Evolutionary conservation across 1,140 invertebrate species (phyloP), one percentile per base, ranked within the genome.

Genomic region (Lepidostoma basale): DNA sequence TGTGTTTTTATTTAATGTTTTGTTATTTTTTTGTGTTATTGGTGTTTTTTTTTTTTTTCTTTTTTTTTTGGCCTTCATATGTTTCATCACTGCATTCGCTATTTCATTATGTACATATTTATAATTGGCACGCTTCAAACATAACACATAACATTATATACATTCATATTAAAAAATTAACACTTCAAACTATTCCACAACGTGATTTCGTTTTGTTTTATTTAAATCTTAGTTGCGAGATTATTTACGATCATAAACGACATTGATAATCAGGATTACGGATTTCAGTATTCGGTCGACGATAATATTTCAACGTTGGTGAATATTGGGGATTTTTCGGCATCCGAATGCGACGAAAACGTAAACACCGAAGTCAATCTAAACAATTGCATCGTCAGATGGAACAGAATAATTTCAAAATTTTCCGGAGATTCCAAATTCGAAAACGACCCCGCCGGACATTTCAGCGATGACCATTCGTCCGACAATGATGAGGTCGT

Each of bases 341-440:
- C 49, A 2, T 54, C 23, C 12, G 49, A 54, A n/a, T 25, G 49
- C 49, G 49, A 28, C 10, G 26, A 54, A 1, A n/a, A n/a, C 10
- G 23, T 22, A 3, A 20, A 18, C 14, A 16, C 14, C 1, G 54
- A 58, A 23, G 4, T 36, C 20, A 58, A 66, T n/a, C 23, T 66
- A 14, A 66, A 44, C 8, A 58, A 30, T n/a, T 56, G 36, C 23
- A 44, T 58, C 22, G 52, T 39, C 10, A 45, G 52, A 30, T 66
- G 63, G 63, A 52, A 52, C 4, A 18, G 44, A 3, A 58, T 66
- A 22, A 5, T 66, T 25, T 28, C 52, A 14, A 66, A 44, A 16
- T 45, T 66, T 45, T 44, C 3, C 23, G 47, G 30, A 0, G 44
- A 62, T 14, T 44, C 59, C 6, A 40, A 62, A 16, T 20, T 18